A percentile compares a stretch with the other conserved stretches of the same genome.
These are phyloP conservation scores for Nestor notabilis DNA, from an alignment of 2,113 vertebrate genomes.

Conservation along the genomic window DNA sequence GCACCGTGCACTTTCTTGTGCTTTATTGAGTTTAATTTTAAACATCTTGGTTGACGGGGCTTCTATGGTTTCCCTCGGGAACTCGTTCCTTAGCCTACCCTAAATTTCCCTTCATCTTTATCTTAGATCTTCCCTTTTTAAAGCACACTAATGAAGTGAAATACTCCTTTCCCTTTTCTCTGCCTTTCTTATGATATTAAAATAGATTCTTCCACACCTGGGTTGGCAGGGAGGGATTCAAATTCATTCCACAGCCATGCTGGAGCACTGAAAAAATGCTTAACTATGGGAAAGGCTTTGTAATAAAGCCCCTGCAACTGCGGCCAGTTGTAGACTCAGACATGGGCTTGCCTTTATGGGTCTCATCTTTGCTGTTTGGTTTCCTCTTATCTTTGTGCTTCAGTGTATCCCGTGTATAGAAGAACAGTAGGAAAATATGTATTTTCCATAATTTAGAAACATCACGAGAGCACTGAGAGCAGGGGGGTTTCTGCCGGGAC, in stretches of 20 bases:
- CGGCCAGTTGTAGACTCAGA: not conserved
- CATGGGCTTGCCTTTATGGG: not conserved
- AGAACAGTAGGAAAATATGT: not conserved
- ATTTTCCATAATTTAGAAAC: not conserved
- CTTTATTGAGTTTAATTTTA: slow-evolving; percentile 27
- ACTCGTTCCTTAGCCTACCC: not conserved
- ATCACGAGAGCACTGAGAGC: not conserved
- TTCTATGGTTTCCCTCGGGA: slow-evolving; percentile 45
- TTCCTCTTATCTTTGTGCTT: not conserved
- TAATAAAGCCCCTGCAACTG: not conserved
- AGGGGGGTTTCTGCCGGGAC: not conserved
- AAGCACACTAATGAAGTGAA: slow-evolving; percentile 47
- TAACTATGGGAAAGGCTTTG: not conserved
- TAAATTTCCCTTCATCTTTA: slow-evolving; percentile 53
- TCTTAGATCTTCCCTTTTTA: slow-evolving; percentile 52
- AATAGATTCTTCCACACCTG: slow-evolving; percentile 34
- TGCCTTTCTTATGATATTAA: slow-evolving; percentile 33
- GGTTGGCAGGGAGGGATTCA: not conserved
- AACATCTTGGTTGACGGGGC: not conserved
- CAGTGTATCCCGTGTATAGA: not conserved
- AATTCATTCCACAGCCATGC: not conserved
- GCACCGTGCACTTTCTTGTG: not conserved
- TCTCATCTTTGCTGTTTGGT: not conserved
- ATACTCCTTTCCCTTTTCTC: not conserved
- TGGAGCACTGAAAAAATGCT: not conserved